Evolutionary conservation across 2,888 invertebrate species (phyloP).

Genomic region (Plagiodera versicolora): DNA sequence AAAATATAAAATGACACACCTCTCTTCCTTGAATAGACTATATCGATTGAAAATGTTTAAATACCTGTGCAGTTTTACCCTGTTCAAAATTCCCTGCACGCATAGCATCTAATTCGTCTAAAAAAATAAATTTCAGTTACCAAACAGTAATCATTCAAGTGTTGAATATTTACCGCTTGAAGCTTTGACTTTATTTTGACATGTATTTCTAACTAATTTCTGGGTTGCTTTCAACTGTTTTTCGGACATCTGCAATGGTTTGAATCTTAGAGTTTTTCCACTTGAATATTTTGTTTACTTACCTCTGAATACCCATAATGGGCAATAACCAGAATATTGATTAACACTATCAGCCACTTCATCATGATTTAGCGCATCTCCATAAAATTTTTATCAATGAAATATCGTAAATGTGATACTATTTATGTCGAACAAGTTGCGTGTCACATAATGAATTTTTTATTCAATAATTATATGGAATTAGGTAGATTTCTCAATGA

Average conservation of each 20-base stretch:
- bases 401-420: neutral
- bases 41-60: neutral
- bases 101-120: constrained; percentile 36
- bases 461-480: neutral
- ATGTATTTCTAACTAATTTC: constrained; percentile 65
- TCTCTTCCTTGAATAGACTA: too few species aligned
- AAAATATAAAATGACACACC: too few species aligned
- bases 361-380: neutral
- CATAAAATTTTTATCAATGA: neutral
- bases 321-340: neutral
- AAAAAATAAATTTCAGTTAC: constrained; percentile 12
- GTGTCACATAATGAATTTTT: neutral
- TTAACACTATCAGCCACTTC: neutral
- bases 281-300: neutral
- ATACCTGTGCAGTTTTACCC: constrained; percentile 31
- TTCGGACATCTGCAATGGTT: constrained; percentile 43
- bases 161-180: constrained; percentile 56
- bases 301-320: neutral
- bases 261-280: neutral
- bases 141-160: neutral
- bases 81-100: constrained; percentile 34
- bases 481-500: neutral
- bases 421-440: neutral
- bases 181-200: constrained; percentile 64
- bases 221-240: constrained; percentile 66